Evolutionary conservation across 2,797 vertebrate species (phyloP).

Genomic region (Hydrocynus forskahlii): DNA sequence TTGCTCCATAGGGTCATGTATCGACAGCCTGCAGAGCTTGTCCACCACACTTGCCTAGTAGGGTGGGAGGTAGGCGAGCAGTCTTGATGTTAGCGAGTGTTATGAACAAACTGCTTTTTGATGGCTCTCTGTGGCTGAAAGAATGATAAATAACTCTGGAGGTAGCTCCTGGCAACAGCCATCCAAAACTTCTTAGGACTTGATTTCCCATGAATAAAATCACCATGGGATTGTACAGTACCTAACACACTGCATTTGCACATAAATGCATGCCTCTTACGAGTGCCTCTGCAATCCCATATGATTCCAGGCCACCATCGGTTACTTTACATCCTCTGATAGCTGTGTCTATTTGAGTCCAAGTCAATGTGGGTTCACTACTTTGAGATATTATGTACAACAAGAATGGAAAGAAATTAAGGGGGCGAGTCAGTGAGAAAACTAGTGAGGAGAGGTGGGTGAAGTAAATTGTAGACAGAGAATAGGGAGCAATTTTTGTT

Average conservation of each 20-base stretch:
- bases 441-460: conserved; percentile 33
- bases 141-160: conserved; percentile 67
- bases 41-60: conserved; percentile 37
- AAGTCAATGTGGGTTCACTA: conserved; percentile 39
- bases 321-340: conserved; percentile 50
- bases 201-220: conserved; percentile 73
- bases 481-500: conserved; percentile 49
- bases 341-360: conserved; percentile 39
- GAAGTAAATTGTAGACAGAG: conserved; percentile 38
- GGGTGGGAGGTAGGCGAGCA: conserved; percentile 40
- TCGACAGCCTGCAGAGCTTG: conserved; percentile 59
- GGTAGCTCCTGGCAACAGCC: conserved; percentile 49
- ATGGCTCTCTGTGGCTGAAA: conserved; percentile 55
- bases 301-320: conserved; percentile 33
- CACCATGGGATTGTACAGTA: conserved; percentile 61
- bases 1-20: conserved; percentile 67
- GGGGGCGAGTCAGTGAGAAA: conserved; percentile 35
- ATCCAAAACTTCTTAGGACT: conserved; percentile 60
- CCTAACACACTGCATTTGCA: conserved; percentile 66
- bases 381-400: conserved; percentile 38
- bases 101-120: conserved; percentile 64
- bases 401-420: conserved; percentile 22
- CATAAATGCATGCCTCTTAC: conserved; percentile 65
- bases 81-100: conserved; percentile 59
- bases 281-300: conserved; percentile 43